Conservation (phyloP, 2,888 invertebrate species). For the Rhingia campestris region DNA sequence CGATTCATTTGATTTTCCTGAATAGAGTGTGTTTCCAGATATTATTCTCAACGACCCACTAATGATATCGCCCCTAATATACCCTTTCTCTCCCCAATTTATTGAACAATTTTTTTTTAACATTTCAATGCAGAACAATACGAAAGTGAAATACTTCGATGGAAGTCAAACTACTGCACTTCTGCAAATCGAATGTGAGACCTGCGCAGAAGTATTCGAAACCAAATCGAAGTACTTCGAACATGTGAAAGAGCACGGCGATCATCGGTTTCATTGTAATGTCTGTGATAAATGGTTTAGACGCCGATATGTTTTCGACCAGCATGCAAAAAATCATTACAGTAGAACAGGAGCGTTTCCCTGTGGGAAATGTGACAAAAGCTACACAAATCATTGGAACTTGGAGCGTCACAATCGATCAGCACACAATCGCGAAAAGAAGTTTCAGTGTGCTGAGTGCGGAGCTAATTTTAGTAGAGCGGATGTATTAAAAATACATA, state of each 20-base stretch:
- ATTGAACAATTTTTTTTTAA: no score
- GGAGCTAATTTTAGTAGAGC: slow-evolving; percentile 64
- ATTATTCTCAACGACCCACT: no score
- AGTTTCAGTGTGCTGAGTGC: slow-evolving; percentile 71
- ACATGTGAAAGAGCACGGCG: slow-evolving; percentile 74
- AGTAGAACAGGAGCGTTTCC: slow-evolving; percentile 32
- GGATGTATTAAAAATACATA: slow-evolving; percentile 75
- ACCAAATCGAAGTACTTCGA: slow-evolving; percentile 50
- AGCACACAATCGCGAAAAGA: slow-evolving; percentile 58
- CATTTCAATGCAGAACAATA: no score
- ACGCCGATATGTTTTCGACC: slow-evolving; percentile 63
- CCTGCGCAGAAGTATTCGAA: slow-evolving; percentile 35
- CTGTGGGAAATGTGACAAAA: slow-evolving; percentile 71
- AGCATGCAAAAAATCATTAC: slow-evolving; percentile 74
- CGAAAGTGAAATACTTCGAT: no score
- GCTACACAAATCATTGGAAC: slow-evolving; percentile 68
- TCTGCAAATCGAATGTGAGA: slow-evolving; percentile 36
- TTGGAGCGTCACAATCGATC: slow-evolving; percentile 74
- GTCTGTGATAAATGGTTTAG: slow-evolving; percentile 75
- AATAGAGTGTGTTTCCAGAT: no score
- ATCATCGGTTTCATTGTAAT: slow-evolving; percentile 71
- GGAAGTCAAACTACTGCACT: slow-evolving; percentile 3
- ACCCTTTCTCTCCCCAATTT: no score
- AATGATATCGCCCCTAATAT: no score
- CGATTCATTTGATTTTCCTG: no score